Conservation (phyloP, 2,888 invertebrate genomes). For the Oscheius onirici region DNA sequence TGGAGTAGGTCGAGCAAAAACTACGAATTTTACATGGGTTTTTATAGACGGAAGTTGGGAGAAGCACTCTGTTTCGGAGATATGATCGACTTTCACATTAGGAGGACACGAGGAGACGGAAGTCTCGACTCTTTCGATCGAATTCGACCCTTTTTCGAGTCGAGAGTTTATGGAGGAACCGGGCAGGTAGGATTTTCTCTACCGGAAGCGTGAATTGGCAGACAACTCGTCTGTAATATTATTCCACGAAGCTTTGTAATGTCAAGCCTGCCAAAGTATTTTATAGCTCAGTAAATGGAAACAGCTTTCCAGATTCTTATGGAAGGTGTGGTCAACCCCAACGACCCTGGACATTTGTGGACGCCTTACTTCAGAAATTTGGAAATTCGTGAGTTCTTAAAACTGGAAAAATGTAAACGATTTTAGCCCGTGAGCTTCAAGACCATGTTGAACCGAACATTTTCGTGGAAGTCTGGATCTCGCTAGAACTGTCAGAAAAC, state of each 20-base stretch:
- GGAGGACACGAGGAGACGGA: too few species aligned
- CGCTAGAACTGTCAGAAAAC: not conserved
- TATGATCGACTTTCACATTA: not conserved
- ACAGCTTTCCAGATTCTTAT: conserved; percentile 2
- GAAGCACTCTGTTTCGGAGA: conserved; percentile 2
- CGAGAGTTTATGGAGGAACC: too few species aligned
- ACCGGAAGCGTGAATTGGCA: too few species aligned
- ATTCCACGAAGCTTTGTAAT: too few species aligned
- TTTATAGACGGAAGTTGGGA: not conserved
- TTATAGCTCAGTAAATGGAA: too few species aligned
- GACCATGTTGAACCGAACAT: not conserved
- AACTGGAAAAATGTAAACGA: too few species aligned
- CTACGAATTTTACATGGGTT: too few species aligned
- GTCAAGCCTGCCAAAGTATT: too few species aligned
- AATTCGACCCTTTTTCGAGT: too few species aligned
- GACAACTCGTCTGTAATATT: too few species aligned
- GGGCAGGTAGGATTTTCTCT: too few species aligned
- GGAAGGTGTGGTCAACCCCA: not conserved
- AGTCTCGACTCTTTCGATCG: too few species aligned
- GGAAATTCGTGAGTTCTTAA: conserved; percentile 9
- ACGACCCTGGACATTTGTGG: not conserved
- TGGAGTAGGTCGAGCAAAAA: not conserved
- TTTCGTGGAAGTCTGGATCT: not conserved
- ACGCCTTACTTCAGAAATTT: not conserved
- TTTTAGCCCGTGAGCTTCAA: not conserved